A percentile compares a stretch with the other conserved stretches of the same genome.
These are phyloP conservation scores for Enteromius treurensis DNA, from an alignment of 2,797 vertebrate genomes.

Conservation along the genomic window DNA sequence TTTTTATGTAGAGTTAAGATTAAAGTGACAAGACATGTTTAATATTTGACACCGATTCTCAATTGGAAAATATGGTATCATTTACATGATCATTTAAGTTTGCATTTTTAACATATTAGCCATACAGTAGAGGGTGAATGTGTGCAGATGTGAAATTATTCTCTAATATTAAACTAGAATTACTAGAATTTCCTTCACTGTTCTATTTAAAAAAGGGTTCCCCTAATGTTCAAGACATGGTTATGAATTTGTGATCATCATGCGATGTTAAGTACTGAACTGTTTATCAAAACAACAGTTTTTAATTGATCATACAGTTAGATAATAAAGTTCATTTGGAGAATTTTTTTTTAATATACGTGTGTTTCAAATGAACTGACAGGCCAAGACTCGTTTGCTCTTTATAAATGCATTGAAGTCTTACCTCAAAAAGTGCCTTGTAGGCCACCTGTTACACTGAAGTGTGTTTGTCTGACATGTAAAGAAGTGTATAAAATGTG, in stretches of 20 bases:
- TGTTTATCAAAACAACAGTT: conserved; percentile 17
- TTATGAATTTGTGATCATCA: neutral
- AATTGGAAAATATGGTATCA: neutral
- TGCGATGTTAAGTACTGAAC: conserved; percentile 8
- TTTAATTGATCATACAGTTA: neutral
- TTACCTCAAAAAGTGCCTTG: neutral
- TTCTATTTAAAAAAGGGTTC: neutral
- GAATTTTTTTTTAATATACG: neutral
- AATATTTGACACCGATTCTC: neutral
- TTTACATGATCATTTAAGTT: neutral
- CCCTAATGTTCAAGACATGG: neutral
- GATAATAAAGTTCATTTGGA: neutral
- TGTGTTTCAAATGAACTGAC: neutral
- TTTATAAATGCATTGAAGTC: neutral
- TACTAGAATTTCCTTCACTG: neutral
- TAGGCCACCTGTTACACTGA: neutral
- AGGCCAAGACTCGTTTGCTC: neutral
- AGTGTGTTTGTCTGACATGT: conserved; percentile 12
- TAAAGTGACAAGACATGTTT: neutral
- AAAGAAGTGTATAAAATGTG: conserved; percentile 5
- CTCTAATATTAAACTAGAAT: no score
- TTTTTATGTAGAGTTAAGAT: neutral
- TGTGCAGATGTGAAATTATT: neutral
- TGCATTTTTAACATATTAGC: neutral
- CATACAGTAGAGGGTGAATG: neutral